Percentiles rank a stretch among this genome's conserved stretches.
These are phyloP conservation scores for Ophion slaviceki DNA, from an alignment of 2,888 invertebrate genomes.

Conservation along the genomic window DNA sequence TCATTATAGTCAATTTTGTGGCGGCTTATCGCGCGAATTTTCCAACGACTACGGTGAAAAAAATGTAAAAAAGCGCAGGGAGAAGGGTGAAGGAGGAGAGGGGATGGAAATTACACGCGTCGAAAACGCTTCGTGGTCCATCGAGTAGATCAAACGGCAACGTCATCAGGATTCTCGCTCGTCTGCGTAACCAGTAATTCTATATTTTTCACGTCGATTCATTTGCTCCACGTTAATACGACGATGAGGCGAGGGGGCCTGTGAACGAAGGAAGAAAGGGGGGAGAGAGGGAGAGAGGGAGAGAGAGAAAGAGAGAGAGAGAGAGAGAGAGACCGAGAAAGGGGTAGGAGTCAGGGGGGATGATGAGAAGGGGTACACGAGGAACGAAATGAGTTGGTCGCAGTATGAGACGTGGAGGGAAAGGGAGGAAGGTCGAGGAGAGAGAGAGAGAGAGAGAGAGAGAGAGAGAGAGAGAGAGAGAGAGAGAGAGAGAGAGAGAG, in stretches of 20 bases:
- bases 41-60: background rate
- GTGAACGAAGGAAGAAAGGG: conserved; percentile 50
- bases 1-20: background rate
- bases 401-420: conserved; percentile 36
- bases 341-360: conserved; percentile 61
- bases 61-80: background rate
- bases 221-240: conserved; percentile 74
- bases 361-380: conserved; percentile 48
- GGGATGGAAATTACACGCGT: background rate
- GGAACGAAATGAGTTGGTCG: conserved; percentile 64
- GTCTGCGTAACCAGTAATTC: conserved; percentile 45
- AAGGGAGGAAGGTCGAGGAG: conserved; percentile 12
- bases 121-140: conserved; percentile 24
- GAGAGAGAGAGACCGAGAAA: conserved; percentile 15
- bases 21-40: background rate
- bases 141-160: conserved; percentile 34
- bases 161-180: conserved; percentile 46
- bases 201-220: conserved; percentile 81
- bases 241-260: conserved; percentile 61
- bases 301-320: background rate
- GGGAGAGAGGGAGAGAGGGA: background rate
- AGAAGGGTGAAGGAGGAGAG: background rate
- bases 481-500: conserved; percentile 35
- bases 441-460: conserved; percentile 50
- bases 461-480: conserved; percentile 66